A percentile compares a stretch with the other conserved stretches of the same genome.
Conservation (phyloP, 1,140 invertebrate genomes). For the Drosophila bipectinata region DNA sequence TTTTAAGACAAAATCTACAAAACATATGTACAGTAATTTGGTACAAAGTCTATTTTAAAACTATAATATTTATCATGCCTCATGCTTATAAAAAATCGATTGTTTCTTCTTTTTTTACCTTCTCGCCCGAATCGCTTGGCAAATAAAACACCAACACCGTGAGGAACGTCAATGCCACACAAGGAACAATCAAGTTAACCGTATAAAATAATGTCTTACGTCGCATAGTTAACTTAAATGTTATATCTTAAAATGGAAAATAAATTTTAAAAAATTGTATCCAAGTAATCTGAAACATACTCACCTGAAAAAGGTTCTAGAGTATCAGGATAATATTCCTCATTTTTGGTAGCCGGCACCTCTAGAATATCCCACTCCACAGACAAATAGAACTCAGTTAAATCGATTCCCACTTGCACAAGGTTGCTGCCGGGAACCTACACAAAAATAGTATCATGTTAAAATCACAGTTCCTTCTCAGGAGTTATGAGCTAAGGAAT, state of each 20-base stretch:
- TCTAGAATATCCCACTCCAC: constrained; percentile 98
- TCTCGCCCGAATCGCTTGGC: constrained; percentile 97
- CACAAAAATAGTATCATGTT: background rate
- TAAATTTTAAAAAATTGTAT: background rate
- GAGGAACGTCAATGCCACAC: constrained; percentile 95
- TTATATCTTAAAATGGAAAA: constrained; percentile 89
- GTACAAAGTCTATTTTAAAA: background rate
- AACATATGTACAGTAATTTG: constrained; percentile 9
- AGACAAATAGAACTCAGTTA: constrained; percentile 95
- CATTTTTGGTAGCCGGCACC: constrained; percentile 93
- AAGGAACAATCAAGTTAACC: constrained; percentile 95
- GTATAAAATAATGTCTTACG: constrained; percentile 96
- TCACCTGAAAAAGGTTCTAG: constrained; percentile 92
- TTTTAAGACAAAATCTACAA: background rate
- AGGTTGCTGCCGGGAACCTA: constrained; percentile 89
- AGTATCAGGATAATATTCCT: constrained; percentile 96
- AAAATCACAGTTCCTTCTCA: background rate
- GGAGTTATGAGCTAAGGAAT: background rate
- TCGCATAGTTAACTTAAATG: constrained; percentile 97
- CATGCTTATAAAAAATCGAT: constrained; percentile 15
- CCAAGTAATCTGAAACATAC: background rate
- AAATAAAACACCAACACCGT: constrained; percentile 98
- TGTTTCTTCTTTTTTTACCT: constrained; percentile 86
- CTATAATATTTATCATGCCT: constrained; percentile 13
- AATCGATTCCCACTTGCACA: constrained; percentile 93